Percentiles rank a stretch among this genome's conserved stretches.
Evolutionary conservation across 2,797 vertebrate species (phyloP).

Genomic region (Microctenopoma steveboyesi): DNA sequence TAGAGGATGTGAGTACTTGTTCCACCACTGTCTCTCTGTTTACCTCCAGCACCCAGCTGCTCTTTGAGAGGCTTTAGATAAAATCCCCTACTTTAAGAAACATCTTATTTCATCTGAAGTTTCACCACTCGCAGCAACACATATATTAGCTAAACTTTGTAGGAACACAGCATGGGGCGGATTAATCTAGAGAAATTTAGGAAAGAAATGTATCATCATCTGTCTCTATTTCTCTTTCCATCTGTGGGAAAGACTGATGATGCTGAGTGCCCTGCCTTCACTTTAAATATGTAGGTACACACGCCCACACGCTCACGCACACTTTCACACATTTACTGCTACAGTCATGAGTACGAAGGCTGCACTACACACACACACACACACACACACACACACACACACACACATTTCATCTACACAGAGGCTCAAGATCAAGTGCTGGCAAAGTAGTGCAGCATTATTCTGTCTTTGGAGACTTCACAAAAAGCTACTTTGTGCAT

Average conservation of each 20-base stretch:
- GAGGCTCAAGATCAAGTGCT: slow-evolving; percentile 43
- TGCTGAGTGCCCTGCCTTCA: slow-evolving; percentile 8
- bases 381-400: slow-evolving; percentile 5
- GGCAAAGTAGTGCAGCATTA: slow-evolving; percentile 56
- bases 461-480: slow-evolving; percentile 51
- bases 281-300: slow-evolving; percentile 48
- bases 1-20: too few species aligned
- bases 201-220: neutral
- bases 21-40: slow-evolving; percentile 1
- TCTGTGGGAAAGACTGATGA: slow-evolving; percentile 7
- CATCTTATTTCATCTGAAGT: slow-evolving; percentile 15
- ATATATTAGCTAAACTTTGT: slow-evolving; percentile 4
- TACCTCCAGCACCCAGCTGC: slow-evolving; percentile 8
- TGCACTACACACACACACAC: neutral
- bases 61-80: slow-evolving; percentile 30
- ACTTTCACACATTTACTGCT: slow-evolving; percentile 22
- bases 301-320: slow-evolving; percentile 15
- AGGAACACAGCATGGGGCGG: slow-evolving; percentile 11
- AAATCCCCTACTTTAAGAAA: slow-evolving; percentile 25
- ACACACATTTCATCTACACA: slow-evolving; percentile 24
- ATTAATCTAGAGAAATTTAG: slow-evolving; percentile 14
- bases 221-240: neutral
- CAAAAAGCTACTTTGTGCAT: slow-evolving; percentile 48
- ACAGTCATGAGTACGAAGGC: neutral
- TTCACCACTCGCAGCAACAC: neutral